Evolutionary conservation across 2,797 vertebrate genomes (phyloP), one percentile per base, ranked within the genome.

Genomic region (Natrix natrix): DNA sequence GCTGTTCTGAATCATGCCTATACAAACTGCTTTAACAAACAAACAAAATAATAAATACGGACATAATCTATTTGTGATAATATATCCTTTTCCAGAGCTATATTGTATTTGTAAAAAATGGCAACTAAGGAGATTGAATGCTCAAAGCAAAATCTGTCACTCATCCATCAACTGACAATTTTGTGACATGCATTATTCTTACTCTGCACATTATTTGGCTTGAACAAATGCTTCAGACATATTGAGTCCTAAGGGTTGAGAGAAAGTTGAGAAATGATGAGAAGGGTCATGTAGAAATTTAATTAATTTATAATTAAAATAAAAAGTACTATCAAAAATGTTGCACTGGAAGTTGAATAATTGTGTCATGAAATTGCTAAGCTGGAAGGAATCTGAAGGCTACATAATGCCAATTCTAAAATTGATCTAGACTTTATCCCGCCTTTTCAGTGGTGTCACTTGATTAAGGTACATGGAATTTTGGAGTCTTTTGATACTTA

Each of bases 161-260:
- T 22, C 20, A 61, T n/a, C n/a, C 17, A 2, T 7, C 78, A 78
- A 55, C 60, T 54, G 60, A 87, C 89, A 93, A 86, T 78, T 93
- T 96, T 60, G 91, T 93, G 92, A 94, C 74, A 0, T 87, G 20
- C 91, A 87, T 95, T 95, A 92, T 88, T 94, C 92, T 61, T 56
- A 56, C 52, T 93, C 69, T 95, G 52, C n/a, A 74, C 63, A 55
- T 60, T 95, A 26, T 94, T 95, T 95, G 94, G 90, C 93, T 94
- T 88, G 83, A 83, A 93, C 66, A 95, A 95, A 94, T 92, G 89
- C 91, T 95, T 95, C 93, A 20, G 6, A 93, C 90, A 94, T 87
- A 43, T 92, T 91, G 91, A 90, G 60, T 78, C 96, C 92, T 78
- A 59, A 91, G 66, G 32, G 90, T 54, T 94, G 43, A 93, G 93